Percentiles rank a stretch among this genome's conserved stretches.
phyloP scores from a whole-genome alignment of 2,113 vertebrate species.

The Sorex araneus region DNA sequence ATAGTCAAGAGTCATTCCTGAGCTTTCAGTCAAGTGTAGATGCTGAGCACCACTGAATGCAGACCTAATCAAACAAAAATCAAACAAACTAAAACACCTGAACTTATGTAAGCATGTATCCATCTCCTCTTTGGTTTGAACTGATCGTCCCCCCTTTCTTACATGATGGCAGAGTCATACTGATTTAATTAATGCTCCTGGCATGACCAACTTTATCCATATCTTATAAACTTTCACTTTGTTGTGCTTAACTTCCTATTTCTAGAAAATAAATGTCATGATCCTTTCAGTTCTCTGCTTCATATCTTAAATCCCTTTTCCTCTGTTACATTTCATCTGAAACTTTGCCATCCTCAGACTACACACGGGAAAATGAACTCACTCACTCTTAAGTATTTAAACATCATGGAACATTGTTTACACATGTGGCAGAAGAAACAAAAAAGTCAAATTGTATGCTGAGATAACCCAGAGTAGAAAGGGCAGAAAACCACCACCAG shows the following conservation, averaged over 20 bases:
- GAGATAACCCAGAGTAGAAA: not conserved
- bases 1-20: too few species aligned
- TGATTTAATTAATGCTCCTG: not conserved
- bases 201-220: not conserved
- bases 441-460: not conserved
- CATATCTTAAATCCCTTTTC: conserved; percentile 5
- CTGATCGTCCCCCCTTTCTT: not conserved
- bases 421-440: not conserved
- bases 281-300: conserved; percentile 17
- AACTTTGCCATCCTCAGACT: not conserved
- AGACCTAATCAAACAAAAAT: too few species aligned
- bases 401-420: not conserved
- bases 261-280: not conserved
- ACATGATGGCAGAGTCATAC: not conserved
- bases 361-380: not conserved
- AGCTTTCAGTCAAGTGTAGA: too few species aligned
- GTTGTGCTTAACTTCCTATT: not conserved
- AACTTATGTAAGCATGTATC: not conserved
- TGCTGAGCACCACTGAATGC: too few species aligned
- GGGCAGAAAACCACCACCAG: not conserved
- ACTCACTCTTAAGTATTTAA: conserved; percentile 1
- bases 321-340: not conserved
- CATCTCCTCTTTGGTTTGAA: not conserved
- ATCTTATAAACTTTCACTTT: too few species aligned
- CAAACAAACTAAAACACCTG: too few species aligned